Evolutionary conservation across 2,888 invertebrate species (phyloP), one percentile per base, ranked within the genome.

Genomic region (Ophion slaviceki): DNA sequence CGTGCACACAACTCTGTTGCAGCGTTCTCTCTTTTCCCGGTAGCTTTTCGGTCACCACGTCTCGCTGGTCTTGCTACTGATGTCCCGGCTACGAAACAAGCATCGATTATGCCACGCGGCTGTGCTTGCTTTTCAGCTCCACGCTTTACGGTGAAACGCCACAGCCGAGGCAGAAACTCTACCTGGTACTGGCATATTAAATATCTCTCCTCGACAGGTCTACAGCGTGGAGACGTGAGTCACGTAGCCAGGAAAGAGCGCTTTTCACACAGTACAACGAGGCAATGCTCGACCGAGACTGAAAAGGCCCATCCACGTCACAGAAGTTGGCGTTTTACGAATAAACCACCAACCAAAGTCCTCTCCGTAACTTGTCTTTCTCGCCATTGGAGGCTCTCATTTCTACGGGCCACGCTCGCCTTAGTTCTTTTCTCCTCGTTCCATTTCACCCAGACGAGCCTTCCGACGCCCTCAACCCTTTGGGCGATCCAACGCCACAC

Each of bases 181-280:
- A 89, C 85, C 88, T 88, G 86, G 83, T 85, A 82, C 68, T 81
- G 87, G 86, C 88, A 87, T 90, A 89, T 90, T 90, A 88, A 90
- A 90, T 90, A 76, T 82, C 76, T 82, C 40, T 66, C 28, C 68
- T 36, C 32, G 66, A 59, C 75, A 47, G 75, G 67, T 47, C 74
- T 57, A 67, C 59, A 45, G 47, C 28, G 53, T 40, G n/a, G 68
- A 68, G 68, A 75, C 32, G 59, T 17, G 24, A 40, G 8, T 47
- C 53, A n/a, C 81, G 68, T 68, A 70, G 40, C 67, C 53, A 64
- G 80, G 68, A 75, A 66, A 77, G 66, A 66, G 66, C 40, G 53
- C 57, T 72, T 45, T 66, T 68, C 40, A 40, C 8, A 8, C 62
- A 32, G 24, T 64, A 75, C 57, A 62, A 61, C 70, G 53, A 70